Conservation (phyloP, 2,113 vertebrate species). For the Parus major region DNA sequence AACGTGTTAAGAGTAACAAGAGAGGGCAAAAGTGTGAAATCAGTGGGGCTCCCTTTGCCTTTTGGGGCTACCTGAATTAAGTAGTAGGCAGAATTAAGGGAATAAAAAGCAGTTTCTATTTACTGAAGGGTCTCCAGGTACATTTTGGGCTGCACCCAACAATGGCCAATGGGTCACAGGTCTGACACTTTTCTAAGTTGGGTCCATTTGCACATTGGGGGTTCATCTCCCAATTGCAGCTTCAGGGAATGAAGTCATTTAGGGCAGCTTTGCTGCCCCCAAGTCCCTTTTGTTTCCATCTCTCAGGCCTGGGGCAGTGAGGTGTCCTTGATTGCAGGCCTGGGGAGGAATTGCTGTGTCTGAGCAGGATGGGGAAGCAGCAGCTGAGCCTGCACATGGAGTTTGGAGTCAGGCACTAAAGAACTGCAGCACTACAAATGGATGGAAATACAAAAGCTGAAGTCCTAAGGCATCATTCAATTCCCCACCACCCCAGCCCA, state of each 20-base stretch:
- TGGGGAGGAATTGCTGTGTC: not conserved
- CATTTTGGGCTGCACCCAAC: not conserved
- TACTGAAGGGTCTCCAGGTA: too few species aligned
- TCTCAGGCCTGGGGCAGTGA: not conserved
- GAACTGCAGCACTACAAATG: fast-evolving
- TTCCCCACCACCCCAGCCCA: not conserved
- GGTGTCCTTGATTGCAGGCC: not conserved
- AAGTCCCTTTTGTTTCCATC: not conserved
- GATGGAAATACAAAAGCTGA: fast-evolving
- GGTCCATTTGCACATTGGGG: not conserved
- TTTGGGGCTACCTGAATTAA: not conserved
- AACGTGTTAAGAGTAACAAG: fast-evolving
- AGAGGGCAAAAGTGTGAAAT: not conserved
- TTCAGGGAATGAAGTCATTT: not conserved
- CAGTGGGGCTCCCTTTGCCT: too few species aligned
- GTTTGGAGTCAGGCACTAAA: fast-evolving
- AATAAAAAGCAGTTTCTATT: not conserved
- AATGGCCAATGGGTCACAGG: fast-evolving
- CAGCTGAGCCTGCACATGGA: not conserved
- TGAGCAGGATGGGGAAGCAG: not conserved
- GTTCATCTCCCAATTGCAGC: not conserved
- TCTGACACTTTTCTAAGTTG: not conserved
- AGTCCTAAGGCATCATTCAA: not conserved
- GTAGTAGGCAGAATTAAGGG: fast-evolving
- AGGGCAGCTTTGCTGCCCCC: not conserved